Conservation (phyloP, 1,140 invertebrate genomes). For the Tetranychus urticae region DNA sequence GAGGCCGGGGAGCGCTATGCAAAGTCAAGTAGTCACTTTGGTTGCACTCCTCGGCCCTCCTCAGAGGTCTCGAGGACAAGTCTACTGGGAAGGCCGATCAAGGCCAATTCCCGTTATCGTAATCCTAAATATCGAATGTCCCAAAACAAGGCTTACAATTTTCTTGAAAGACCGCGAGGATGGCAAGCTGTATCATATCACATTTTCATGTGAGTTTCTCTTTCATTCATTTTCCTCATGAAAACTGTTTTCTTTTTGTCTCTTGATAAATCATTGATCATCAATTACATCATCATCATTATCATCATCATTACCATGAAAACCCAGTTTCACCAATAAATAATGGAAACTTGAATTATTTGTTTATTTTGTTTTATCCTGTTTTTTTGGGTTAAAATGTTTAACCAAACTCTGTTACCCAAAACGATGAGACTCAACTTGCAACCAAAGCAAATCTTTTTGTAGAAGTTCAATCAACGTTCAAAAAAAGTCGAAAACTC, state of each 20-base stretch:
- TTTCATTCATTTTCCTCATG: neutral
- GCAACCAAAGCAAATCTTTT: too few relatives aligned
- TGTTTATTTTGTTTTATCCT: too few relatives aligned
- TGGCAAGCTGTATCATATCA: conserved; percentile 63
- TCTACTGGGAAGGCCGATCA: conserved; percentile 65
- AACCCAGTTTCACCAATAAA: too few relatives aligned
- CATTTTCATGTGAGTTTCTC: conserved; percentile 58
- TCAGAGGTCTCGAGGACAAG: conserved; percentile 38
- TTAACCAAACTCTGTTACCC: too few relatives aligned
- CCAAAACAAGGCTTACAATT: conserved; percentile 75
- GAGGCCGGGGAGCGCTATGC: conserved; percentile 12
- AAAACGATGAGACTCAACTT: too few relatives aligned
- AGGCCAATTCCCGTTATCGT: conserved; percentile 42
- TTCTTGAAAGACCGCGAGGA: conserved; percentile 68
- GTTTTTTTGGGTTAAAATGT: too few relatives aligned
- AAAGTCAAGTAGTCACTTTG: conserved; percentile 4
- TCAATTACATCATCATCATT: too few relatives aligned
- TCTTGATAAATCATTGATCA: too few relatives aligned
- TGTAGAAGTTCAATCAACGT: too few relatives aligned
- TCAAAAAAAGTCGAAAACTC: too few relatives aligned
- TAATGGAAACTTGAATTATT: too few relatives aligned
- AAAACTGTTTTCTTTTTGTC: neutral
- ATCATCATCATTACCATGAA: too few relatives aligned
- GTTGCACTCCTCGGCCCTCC: conserved; percentile 8
- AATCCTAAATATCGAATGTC: conserved; percentile 45